These are phyloP conservation scores for Aphrophora alni DNA, from an alignment of 2,888 invertebrate genomes.

Conservation along the genomic window DNA sequence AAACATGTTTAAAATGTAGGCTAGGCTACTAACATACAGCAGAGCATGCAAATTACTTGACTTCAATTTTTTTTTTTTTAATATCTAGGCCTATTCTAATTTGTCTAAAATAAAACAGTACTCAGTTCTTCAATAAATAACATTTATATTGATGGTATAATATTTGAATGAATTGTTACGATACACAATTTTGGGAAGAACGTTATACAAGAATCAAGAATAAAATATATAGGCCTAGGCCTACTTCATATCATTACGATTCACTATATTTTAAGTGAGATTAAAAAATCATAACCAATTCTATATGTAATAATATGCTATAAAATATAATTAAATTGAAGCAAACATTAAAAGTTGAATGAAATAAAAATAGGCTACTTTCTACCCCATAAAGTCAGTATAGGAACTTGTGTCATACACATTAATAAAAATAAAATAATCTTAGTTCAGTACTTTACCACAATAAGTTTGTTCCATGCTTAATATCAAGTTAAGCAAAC, in stretches of 20 bases:
- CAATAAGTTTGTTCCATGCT: not conserved
- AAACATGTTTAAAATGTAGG: too few relatives aligned
- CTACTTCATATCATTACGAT: not conserved
- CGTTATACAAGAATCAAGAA: not conserved
- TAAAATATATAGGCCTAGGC: not conserved
- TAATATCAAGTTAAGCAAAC: conserved; percentile 65
- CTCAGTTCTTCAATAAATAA: not conserved
- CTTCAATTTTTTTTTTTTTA: too few relatives aligned
- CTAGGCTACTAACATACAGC: too few relatives aligned
- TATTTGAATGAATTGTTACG: not conserved
- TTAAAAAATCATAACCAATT: not conserved
- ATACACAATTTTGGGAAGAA: not conserved
- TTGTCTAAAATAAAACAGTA: not conserved
- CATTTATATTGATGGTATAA: not conserved
- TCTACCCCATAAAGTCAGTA: not conserved
- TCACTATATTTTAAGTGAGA: not conserved
- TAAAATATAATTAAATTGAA: not conserved
- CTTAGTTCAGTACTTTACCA: not conserved
- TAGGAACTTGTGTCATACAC: not conserved
- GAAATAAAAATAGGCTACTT: not conserved
- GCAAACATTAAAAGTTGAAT: not conserved
- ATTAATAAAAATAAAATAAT: not conserved
- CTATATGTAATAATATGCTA: not conserved
- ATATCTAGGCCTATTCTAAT: too few relatives aligned
- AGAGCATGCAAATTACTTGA: too few relatives aligned